Conservation (phyloP, 2,113 vertebrate species). For the Periophthalmodon schlosseri region DNA sequence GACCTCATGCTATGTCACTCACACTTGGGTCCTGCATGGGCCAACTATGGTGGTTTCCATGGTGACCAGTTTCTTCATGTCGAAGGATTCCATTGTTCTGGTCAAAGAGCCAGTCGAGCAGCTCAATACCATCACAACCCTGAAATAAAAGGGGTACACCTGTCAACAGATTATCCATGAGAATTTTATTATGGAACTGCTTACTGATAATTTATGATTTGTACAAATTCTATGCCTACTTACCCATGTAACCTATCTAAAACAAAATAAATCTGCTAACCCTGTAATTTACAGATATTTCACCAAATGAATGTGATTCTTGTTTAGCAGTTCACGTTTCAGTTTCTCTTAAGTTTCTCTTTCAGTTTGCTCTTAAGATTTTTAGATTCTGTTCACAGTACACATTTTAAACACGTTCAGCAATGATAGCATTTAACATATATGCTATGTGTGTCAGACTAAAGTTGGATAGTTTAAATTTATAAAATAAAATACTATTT, state of each 20-base stretch:
- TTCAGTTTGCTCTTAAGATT: too few species aligned
- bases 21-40: slow-evolving; percentile 71
- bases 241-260: neutral
- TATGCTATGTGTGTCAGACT: too few species aligned
- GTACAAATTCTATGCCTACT: neutral
- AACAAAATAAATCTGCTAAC: too few species aligned
- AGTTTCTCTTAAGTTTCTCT: too few species aligned
- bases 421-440: too few species aligned
- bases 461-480: too few species aligned
- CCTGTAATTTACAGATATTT: neutral
- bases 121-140: slow-evolving; percentile 75
- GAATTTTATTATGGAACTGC: neutral
- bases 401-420: too few species aligned
- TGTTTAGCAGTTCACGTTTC: neutral
- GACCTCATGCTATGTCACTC: slow-evolving; percentile 45
- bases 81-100: slow-evolving; percentile 85
- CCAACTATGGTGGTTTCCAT: slow-evolving; percentile 70
- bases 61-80: slow-evolving; percentile 71
- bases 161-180: neutral
- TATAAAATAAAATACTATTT: too few species aligned
- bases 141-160: slow-evolving; percentile 41
- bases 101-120: slow-evolving; percentile 93
- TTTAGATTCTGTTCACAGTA: too few species aligned
- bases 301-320: too few species aligned
- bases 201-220: neutral